phyloP scores from a whole-genome alignment of 2,797 vertebrate species.

The Sebastes diaconus region DNA sequence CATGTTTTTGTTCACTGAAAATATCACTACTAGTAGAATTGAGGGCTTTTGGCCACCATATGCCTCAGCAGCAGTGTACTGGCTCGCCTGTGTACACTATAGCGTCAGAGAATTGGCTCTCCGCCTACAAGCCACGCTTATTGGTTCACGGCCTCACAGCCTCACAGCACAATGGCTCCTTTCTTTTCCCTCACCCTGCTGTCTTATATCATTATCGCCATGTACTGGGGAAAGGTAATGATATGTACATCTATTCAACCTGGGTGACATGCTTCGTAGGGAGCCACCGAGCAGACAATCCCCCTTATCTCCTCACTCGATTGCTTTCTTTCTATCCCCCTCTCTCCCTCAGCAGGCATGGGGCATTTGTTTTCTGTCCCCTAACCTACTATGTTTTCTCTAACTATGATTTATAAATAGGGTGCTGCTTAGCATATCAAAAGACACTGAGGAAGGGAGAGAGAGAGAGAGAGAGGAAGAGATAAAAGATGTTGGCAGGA shows the following conservation, averaged over 20 bases:
- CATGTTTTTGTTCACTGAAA: background rate
- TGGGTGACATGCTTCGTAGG: conserved; percentile 35
- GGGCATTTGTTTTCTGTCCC: conserved; percentile 63
- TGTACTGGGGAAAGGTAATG: conserved; percentile 33
- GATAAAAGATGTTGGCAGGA: conserved; percentile 15
- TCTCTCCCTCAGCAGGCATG: conserved; percentile 23
- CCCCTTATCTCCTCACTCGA: conserved; percentile 3
- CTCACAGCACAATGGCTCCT: conserved; percentile 34
- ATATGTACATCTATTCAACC: conserved; percentile 56
- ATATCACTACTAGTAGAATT: background rate
- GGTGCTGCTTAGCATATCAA: conserved; percentile 65
- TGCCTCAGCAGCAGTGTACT: background rate
- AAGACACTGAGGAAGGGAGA: conserved; percentile 36
- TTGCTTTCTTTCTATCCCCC: conserved; percentile 20
- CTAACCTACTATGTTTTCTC: conserved; percentile 55
- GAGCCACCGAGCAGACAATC: conserved; percentile 23
- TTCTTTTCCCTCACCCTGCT: conserved; percentile 24
- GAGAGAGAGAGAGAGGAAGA: background rate
- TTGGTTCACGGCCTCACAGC: conserved; percentile 19
- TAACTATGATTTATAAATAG: conserved; percentile 65
- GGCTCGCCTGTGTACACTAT: background rate
- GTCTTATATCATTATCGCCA: conserved; percentile 45
- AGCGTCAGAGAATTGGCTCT: conserved; percentile 16
- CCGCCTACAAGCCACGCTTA: conserved; percentile 1
- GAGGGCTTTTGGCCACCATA: background rate